Conservation (phyloP, 2,888 invertebrate genomes). For the Nasonia oneida region DNA sequence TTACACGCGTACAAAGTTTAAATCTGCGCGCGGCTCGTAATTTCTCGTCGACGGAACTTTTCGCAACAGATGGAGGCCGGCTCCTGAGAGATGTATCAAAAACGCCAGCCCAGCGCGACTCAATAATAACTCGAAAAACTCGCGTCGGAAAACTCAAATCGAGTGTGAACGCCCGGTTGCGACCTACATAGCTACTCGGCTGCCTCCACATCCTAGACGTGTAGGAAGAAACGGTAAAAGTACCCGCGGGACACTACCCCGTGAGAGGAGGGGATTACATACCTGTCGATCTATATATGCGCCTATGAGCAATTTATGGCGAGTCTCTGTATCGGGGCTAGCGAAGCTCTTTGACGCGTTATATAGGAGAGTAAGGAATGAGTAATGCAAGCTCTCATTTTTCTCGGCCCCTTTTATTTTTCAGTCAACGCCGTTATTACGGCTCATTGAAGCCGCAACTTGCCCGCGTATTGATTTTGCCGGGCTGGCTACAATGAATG, state of each 20-base stretch:
- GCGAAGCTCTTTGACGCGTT: not conserved
- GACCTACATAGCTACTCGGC: not conserved
- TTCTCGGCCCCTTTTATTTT: constrained; percentile 9
- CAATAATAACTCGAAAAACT: not conserved
- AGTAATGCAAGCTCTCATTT: constrained; percentile 8
- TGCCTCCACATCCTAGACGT: not conserved
- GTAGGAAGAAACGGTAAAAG: constrained; percentile 48
- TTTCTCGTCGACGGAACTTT: not conserved
- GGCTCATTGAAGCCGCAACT: constrained; percentile 29
- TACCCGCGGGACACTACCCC: constrained; percentile 41
- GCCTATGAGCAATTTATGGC: constrained; percentile 35
- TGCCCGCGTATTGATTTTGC: constrained; percentile 31
- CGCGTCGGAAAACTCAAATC: not conserved
- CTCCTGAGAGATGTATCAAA: not conserved
- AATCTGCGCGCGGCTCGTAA: not conserved
- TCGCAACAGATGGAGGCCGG: not conserved
- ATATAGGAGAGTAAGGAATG: not conserved
- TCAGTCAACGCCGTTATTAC: constrained; percentile 21
- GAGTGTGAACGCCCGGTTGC: not conserved
- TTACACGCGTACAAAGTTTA: no score
- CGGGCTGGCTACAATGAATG: not conserved
- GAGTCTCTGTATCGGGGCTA: not conserved
- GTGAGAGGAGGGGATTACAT: constrained; percentile 37
- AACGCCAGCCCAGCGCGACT: not conserved
- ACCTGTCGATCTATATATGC: constrained; percentile 45